A percentile compares a stretch with the other conserved stretches of the same genome.
Evolutionary conservation across 92 coral and sea anemone species (phyloP).

Genomic region (Ricordea florida): DNA sequence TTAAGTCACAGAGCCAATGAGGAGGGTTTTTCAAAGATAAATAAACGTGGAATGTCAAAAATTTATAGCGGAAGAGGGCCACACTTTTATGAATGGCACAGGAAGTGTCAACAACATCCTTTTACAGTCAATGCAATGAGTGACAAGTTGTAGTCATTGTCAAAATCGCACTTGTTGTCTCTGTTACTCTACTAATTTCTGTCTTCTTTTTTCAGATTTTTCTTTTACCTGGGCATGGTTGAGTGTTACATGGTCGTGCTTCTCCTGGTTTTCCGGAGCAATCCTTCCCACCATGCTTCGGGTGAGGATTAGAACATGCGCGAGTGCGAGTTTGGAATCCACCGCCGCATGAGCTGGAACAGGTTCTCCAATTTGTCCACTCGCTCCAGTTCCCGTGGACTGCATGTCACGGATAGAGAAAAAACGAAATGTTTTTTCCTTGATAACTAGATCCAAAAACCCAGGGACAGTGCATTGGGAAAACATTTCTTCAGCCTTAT

Average conservation of each 20-base stretch:
- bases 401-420: neutral
- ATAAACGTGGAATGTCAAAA: too few relatives aligned
- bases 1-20: too few relatives aligned
- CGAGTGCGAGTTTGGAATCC: constrained; percentile 32
- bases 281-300: constrained; percentile 24
- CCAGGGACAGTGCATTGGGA: too few relatives aligned
- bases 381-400: constrained; percentile 36
- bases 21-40: too few relatives aligned
- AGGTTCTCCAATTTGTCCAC: constrained; percentile 32
- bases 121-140: too few relatives aligned
- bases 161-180: neutral
- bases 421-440: too few relatives aligned
- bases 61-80: too few relatives aligned
- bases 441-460: too few relatives aligned
- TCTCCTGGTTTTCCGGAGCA: constrained; percentile 18
- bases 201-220: neutral
- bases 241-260: constrained; percentile 25
- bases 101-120: too few relatives aligned
- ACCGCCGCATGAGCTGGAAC: constrained; percentile 25
- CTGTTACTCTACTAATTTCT: neutral
- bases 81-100: too few relatives aligned
- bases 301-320: constrained; percentile 22
- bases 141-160: too few relatives aligned
- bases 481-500: too few relatives aligned
- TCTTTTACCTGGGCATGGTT: constrained; percentile 46